Evolutionary conservation across 2,113 vertebrate species (phyloP).

Genomic region (Merops nubicus): DNA sequence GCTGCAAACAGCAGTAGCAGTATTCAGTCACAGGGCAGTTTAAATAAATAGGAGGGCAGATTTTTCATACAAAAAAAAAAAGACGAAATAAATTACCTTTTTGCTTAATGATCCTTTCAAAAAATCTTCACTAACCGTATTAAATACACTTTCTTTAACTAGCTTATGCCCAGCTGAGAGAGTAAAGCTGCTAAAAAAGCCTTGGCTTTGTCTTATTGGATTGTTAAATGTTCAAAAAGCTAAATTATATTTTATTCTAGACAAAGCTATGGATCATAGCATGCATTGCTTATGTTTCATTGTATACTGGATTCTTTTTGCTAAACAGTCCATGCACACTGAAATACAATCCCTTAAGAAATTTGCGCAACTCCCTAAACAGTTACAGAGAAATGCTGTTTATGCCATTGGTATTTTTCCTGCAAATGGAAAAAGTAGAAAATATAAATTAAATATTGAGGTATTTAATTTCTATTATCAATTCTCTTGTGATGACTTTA

Average conservation of each 20-base stretch:
- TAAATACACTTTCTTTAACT: background rate
- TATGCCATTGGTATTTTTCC: background rate
- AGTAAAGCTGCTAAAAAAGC: background rate
- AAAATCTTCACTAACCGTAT: background rate
- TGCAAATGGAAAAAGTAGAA: background rate
- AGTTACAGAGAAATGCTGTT: background rate
- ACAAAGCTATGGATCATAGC: background rate
- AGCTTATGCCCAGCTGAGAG: background rate
- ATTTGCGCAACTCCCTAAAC: background rate
- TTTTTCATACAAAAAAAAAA: background rate
- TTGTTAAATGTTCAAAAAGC: background rate
- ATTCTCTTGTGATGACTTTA: background rate
- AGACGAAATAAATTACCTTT: background rate
- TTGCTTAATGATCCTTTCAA: background rate
- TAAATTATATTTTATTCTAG: background rate
- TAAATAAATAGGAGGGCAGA: background rate
- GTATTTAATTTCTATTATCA: background rate
- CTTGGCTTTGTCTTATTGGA: background rate
- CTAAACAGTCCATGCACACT: background rate
- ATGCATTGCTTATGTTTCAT: background rate
- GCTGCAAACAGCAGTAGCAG: background rate
- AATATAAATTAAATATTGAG: background rate
- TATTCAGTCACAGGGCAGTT: background rate
- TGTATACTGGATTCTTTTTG: background rate
- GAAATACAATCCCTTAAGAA: background rate